phyloP scores from a whole-genome alignment of 2,797 vertebrate genomes.

The Otolemur crassicaudatus region DNA sequence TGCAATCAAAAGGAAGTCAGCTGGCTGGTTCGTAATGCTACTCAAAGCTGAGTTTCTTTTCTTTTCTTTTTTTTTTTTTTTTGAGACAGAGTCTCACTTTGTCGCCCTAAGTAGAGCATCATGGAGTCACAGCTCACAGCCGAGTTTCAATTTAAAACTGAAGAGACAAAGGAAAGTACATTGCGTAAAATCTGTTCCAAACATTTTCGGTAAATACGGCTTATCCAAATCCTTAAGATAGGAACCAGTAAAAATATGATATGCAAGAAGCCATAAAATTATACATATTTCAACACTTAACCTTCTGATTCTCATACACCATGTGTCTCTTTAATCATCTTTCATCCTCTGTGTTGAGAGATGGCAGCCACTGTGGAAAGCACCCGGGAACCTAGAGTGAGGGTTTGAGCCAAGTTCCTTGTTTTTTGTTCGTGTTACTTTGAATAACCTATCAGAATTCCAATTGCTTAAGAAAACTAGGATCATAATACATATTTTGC shows the following conservation, averaged over 20 bases:
- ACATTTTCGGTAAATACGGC: not conserved
- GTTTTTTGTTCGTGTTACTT: not conserved
- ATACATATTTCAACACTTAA: not conserved
- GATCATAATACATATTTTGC: not conserved
- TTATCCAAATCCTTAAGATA: not conserved
- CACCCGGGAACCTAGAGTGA: not conserved
- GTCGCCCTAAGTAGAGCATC: too few relatives aligned
- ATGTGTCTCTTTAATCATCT: not conserved
- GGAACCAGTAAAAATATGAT: not conserved
- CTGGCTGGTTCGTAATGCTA: constrained; percentile 2
- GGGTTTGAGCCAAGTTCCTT: not conserved
- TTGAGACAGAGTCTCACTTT: too few relatives aligned
- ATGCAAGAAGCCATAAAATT: not conserved
- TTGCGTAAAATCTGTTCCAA: constrained; percentile 14
- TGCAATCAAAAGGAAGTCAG: constrained; percentile 11
- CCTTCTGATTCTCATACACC: not conserved
- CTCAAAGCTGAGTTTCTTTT: not conserved
- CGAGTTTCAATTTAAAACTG: constrained; percentile 16
- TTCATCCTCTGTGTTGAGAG: not conserved
- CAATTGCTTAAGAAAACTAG: not conserved
- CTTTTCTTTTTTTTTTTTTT: too few relatives aligned
- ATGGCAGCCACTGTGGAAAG: not conserved
- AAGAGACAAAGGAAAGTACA: not conserved
- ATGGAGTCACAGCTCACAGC: too few relatives aligned
- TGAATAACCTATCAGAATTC: not conserved